These are phyloP conservation scores for Drosophila biarmipes DNA, from an alignment of 1,140 invertebrate species.

Conservation along the genomic window DNA sequence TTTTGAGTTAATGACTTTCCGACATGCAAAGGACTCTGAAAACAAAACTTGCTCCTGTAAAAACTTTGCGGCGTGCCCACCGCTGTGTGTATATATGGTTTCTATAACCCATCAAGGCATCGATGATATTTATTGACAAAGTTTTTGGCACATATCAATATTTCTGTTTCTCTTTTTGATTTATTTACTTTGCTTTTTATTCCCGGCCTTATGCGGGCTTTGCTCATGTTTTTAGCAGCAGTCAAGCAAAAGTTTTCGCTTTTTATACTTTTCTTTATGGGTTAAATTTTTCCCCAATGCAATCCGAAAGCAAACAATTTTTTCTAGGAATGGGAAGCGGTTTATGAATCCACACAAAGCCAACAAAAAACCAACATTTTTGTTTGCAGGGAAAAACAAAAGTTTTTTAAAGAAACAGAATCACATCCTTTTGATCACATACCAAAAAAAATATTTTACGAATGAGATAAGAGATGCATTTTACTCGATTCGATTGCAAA, in stretches of 20 bases:
- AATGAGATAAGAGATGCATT: no score
- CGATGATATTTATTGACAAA: conserved; percentile 74
- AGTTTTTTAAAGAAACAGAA: no score
- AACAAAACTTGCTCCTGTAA: conserved; percentile 21
- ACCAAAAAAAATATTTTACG: no score
- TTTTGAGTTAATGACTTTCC: conserved; percentile 73
- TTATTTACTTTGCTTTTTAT: conserved; percentile 26
- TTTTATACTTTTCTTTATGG: conserved; percentile 19
- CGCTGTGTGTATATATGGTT: conserved; percentile 24
- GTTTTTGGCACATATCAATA: conserved; percentile 63
- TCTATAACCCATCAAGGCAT: conserved; percentile 46
- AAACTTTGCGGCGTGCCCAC: not conserved
- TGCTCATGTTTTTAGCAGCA: conserved; percentile 13
- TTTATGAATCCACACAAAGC: not conserved
- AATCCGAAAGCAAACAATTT: not conserved
- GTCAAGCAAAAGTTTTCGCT: conserved; percentile 28
- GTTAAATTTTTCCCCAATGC: conserved; percentile 6
- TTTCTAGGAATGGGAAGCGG: not conserved
- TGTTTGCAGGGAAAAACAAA: not conserved
- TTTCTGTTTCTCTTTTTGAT: conserved; percentile 49
- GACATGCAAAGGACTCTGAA: conserved; percentile 63
- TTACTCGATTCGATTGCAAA: no score
- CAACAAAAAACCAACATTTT: not conserved
- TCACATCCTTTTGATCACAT: no score
- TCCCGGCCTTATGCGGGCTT: conserved; percentile 13